Base-by-base conservation (phyloP, 1,140 invertebrate species). In the Neocloeon triangulifer region DNA sequence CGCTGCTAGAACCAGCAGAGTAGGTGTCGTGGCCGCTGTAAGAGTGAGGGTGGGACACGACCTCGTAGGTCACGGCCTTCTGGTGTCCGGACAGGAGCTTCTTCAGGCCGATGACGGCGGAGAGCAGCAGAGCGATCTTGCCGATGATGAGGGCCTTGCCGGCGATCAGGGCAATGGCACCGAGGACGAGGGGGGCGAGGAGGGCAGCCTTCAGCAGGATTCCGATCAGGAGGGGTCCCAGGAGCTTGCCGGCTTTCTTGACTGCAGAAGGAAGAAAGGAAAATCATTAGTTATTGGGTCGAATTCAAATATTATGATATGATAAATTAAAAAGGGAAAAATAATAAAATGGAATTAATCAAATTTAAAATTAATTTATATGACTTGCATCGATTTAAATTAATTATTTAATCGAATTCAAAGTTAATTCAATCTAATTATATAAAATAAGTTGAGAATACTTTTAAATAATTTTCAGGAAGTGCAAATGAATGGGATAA, bases 1-100 rank as follows among this genome's bases (percentile, higher is more conserved):
- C 59, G 41, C 75, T 70, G 22, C 59, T 61, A 36, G 64, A 62
- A 12, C 59, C 58, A 35, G 64, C 62, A 40, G 70, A 68, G 42
- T 68, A 64, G 20, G 62, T 62, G 12, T 67, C 27, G 27, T 29
- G 27, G 2, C 27, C 27, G 14, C 27, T 16, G n/a, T 2, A 4
- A 17, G 77, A 73, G 45, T 79, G 75, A n/a, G 74, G 73, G 46
- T 80, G 76, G 2, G 72, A 64, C 0, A 81, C 73, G 4, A 81
- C 75, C 42, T 81, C 77, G 48, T 81, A 81, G 1, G 77, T 81
- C 32, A 80, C 76, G 43, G 77, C 74, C 47, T 80, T 80, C 49
- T 72, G 69, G 47, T 66, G 60, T n/a, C n/a, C n/a, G 32, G 51
- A 51, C 25, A 81, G 49, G 6, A 81, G 53, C 46, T 81, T 81